Percentiles rank a stretch among this genome's conserved stretches.
Evolutionary conservation across 2,888 invertebrate species (phyloP).

Genomic region (Philopedon plagiatum): DNA sequence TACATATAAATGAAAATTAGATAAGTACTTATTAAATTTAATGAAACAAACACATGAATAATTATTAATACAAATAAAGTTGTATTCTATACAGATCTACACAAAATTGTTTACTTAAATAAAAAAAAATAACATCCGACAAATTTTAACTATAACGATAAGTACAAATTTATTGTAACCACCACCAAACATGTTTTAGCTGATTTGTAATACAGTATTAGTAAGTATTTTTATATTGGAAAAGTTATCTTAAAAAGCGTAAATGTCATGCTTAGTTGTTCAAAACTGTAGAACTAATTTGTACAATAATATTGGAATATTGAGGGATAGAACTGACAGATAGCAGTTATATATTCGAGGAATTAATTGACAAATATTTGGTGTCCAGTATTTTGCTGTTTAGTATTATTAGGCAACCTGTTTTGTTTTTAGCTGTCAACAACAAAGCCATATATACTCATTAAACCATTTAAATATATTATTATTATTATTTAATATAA

Average conservation of each 20-base stretch:
- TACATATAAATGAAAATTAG: slow-evolving; percentile 5
- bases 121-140: background rate
- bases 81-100: slow-evolving; percentile 35
- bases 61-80: slow-evolving; percentile 13
- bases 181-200: slow-evolving; percentile 33
- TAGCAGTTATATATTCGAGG: no score
- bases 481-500: no score
- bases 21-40: background rate
- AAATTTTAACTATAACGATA: background rate
- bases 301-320: slow-evolving; percentile 6
- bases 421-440: no score
- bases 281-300: slow-evolving; percentile 2
- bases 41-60: background rate
- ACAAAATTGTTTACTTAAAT: background rate
- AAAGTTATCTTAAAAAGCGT: background rate
- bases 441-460: no score
- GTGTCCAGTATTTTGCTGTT: no score
- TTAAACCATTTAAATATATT: no score
- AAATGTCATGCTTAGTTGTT: background rate
- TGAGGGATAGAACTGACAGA: background rate
- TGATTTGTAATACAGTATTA: slow-evolving; percentile 9
- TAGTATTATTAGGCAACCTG: no score
- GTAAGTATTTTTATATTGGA: background rate
- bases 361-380: no score
- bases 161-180: slow-evolving; percentile 32